Evolutionary conservation across 1,140 invertebrate genomes (phyloP), one percentile per base, ranked within the genome.

Genomic region (Drosophila willistoni): DNA sequence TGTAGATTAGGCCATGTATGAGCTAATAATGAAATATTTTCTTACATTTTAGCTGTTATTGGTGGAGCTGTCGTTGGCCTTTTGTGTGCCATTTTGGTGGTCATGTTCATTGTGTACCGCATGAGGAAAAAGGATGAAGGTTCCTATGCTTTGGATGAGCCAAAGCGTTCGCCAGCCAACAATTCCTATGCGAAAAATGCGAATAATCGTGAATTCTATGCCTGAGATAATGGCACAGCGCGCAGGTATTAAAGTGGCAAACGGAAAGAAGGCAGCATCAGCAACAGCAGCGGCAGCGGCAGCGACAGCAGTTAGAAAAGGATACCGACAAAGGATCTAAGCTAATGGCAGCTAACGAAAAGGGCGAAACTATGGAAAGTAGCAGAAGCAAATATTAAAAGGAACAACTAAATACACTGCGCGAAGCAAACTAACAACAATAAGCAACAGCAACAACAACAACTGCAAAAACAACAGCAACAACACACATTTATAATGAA

Each of bases 121-220:
- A 99, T 99, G 98, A 95, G 98, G 92, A 99, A 99, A 95, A 99
- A 99, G 94, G 99, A 99, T 92, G 99, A 99, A 93, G 99, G 99
- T 13, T 99, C 98, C 72, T 99, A 99, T 92, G 96, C 98, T 6
- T 94, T 99, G 69, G 98, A 99, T 91, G 98, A 99, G 93, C 98
- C 98, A 14, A 98, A 98, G 93, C 94, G 97, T 92, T 97, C 97
- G 76, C 97, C 97, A 47, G 97, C 97, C 56, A 95, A 96, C 68
- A 97, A 97, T 85, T 96, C 97, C 69, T 98, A 98, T 93, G 96
- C 96, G 77, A 97, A 97, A 93, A 95, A 95, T 71, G 96, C 96
- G 91, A 96, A 96, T 91, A 97, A 97, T 93, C 95, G 97, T 85
- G 97, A 98, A 92, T 98, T 98, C 93, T 98, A 98, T 93, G 97